Conservation (phyloP, 2,797 vertebrate genomes). For the Sternotherus odoratus region DNA sequence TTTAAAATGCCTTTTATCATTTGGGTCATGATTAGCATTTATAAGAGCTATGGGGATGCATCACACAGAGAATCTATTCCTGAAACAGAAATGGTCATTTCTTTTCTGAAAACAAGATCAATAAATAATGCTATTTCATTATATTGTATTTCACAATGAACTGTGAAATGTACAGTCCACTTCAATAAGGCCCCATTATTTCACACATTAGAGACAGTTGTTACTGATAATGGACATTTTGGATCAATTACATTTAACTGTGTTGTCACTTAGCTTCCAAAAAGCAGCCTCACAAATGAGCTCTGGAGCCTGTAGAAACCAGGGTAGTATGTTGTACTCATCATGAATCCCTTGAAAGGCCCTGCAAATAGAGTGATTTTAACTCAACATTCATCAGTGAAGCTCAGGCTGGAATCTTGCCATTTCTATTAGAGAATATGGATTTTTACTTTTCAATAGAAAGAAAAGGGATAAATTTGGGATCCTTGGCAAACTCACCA, state of each 20-base stretch:
- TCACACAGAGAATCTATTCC: not conserved
- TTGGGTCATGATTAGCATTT: not conserved
- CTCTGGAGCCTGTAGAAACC: not conserved
- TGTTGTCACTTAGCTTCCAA: not conserved
- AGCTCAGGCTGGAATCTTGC: not conserved
- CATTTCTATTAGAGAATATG: not conserved
- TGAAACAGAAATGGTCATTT: too few relatives aligned
- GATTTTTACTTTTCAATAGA: not conserved
- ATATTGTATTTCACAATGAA: not conserved
- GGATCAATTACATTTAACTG: not conserved
- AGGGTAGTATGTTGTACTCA: not conserved
- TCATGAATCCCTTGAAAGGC: not conserved
- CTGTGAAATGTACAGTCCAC: not conserved
- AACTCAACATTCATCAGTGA: not conserved
- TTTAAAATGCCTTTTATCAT: not conserved
- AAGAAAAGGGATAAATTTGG: not conserved
- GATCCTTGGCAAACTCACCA: not conserved
- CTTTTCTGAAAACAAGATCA: too few relatives aligned
- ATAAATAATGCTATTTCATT: too few relatives aligned
- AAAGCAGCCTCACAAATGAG: not conserved
- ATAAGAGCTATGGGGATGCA: not conserved
- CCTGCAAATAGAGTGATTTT: not conserved
- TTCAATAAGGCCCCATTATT: not conserved
- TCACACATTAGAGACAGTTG: not conserved
- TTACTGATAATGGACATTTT: not conserved